These are phyloP conservation scores for Deilephila elpenor DNA, from an alignment of 2,888 invertebrate genomes.

Conservation along the genomic window DNA sequence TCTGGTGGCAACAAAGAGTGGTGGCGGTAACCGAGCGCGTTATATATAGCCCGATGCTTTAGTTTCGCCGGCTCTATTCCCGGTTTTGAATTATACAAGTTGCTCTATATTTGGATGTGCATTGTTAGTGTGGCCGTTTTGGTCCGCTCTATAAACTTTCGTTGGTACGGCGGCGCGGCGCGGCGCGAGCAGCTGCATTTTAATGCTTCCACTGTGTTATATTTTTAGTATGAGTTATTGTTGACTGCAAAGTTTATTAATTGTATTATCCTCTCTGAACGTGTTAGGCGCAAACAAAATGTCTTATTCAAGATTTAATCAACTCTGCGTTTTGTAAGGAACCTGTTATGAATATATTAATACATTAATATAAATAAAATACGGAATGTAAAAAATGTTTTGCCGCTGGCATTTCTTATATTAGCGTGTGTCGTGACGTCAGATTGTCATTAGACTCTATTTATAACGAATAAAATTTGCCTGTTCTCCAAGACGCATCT, in stretches of 20 bases:
- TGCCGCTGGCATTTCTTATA: background rate
- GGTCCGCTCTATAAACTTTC: background rate
- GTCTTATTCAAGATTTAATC: conserved; percentile 2
- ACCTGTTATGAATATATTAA: conserved; percentile 3
- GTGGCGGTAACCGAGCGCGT: conserved; percentile 60
- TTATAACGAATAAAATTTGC: no score
- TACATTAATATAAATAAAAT: background rate
- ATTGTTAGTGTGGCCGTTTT: conserved; percentile 51
- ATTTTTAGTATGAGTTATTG: conserved; percentile 5
- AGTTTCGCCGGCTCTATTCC: conserved; percentile 66
- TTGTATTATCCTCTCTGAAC: background rate
- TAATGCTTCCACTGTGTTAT: background rate
- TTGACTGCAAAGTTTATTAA: background rate
- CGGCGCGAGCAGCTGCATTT: background rate
- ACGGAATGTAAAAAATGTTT: background rate
- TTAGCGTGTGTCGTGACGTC: background rate
- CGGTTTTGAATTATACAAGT: conserved; percentile 64
- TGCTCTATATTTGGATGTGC: conserved; percentile 63
- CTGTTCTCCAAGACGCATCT: no score
- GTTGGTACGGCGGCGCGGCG: background rate
- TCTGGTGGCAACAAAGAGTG: conserved; percentile 68
- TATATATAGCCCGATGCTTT: conserved; percentile 72
- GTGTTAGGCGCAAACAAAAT: background rate
- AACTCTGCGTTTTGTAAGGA: background rate
- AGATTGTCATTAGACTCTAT: no score